Percentiles rank a stretch among this genome's conserved stretches.
Evolutionary conservation across 2,888 invertebrate species (phyloP).

Genomic region (Nezara viridula): DNA sequence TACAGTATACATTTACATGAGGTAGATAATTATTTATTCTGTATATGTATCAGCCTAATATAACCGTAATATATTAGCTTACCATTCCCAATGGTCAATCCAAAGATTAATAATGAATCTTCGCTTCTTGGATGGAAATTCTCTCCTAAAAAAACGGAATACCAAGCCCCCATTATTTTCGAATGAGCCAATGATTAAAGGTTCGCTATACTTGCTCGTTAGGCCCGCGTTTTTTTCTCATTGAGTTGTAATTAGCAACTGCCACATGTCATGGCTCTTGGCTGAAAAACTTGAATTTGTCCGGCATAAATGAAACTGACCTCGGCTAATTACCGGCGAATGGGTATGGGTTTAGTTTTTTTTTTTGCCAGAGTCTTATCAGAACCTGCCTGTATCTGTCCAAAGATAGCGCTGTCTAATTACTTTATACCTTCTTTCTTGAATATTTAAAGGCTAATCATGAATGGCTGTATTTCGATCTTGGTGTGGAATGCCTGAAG

Average conservation of each 20-base stretch:
- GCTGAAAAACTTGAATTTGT: slow-evolving; percentile 47
- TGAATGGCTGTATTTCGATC: neutral
- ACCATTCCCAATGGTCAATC: neutral
- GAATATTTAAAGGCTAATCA: neutral
- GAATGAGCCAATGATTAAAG: slow-evolving; percentile 10
- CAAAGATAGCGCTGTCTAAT: neutral
- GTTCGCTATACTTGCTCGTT: neutral
- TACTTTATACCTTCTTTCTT: neutral
- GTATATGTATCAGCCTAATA: too few relatives aligned
- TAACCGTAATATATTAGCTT: too few relatives aligned
- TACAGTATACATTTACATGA: too few relatives aligned
- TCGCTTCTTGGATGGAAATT: neutral
- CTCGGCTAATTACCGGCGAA: slow-evolving; percentile 11
- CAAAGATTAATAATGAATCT: neutral
- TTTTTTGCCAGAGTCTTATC: neutral
- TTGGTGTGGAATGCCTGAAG: neutral
- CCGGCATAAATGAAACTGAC: slow-evolving; percentile 38
- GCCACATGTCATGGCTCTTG: slow-evolving; percentile 33
- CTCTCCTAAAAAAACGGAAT: neutral
- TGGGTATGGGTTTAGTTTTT: neutral
- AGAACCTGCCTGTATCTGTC: neutral
- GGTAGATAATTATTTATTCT: too few relatives aligned
- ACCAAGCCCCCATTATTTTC: neutral
- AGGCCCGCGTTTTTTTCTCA: neutral
- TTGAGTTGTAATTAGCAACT: slow-evolving; percentile 35